phyloP scores from a whole-genome alignment of 2,888 invertebrate species.

The Oscheius myriophilus region DNA sequence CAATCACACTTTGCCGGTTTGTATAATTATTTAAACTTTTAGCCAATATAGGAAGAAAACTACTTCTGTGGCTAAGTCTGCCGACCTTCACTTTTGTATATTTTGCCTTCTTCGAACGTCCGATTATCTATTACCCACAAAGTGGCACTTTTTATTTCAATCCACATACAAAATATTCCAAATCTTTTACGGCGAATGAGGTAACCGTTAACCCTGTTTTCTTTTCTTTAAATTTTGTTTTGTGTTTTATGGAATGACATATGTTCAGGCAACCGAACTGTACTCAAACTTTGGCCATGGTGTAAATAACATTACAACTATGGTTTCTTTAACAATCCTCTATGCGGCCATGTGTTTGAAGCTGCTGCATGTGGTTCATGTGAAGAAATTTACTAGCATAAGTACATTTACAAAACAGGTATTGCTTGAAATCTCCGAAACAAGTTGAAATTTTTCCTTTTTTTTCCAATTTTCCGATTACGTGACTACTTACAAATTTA shows the following conservation, averaged over 20 bases:
- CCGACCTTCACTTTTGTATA: conserved; percentile 38
- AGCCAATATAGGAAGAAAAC: background rate
- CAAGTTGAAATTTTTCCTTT: too few species aligned
- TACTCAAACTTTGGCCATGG: conserved; percentile 7
- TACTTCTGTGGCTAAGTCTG: conserved; percentile 25
- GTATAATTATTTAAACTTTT: too few species aligned
- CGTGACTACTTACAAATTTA: too few species aligned
- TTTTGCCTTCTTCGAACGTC: conserved; percentile 47
- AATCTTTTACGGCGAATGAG: background rate
- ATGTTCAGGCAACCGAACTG: background rate
- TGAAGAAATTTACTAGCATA: too few species aligned
- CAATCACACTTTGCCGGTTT: conserved; percentile 12
- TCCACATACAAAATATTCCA: conserved; percentile 33
- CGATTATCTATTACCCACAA: conserved; percentile 36
- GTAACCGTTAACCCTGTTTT: background rate
- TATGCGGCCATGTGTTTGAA: conserved; percentile 36
- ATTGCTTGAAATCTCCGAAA: too few species aligned
- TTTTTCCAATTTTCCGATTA: too few species aligned
- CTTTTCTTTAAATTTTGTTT: background rate
- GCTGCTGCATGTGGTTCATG: conserved; percentile 23
- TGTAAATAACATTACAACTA: conserved; percentile 42
- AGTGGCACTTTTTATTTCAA: conserved; percentile 40
- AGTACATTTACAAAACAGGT: too few species aligned
- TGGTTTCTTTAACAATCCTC: conserved; percentile 33
- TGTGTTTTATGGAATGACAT: background rate